These are phyloP conservation scores for Mylabris phalerata DNA, from an alignment of 1,140 invertebrate genomes.

Conservation along the genomic window DNA sequence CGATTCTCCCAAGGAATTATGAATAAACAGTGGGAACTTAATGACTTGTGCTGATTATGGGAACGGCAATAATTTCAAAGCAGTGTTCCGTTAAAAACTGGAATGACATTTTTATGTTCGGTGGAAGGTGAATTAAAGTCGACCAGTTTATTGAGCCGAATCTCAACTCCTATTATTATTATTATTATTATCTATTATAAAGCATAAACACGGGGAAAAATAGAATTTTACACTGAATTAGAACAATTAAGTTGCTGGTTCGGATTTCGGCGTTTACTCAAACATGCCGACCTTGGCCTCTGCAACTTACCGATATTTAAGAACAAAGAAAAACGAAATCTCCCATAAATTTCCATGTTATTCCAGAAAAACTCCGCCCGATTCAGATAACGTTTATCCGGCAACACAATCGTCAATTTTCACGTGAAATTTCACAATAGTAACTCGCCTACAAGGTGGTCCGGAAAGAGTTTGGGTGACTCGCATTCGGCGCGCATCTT, in stretches of 20 bases:
- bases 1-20: conserved; percentile 33
- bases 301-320: too few species aligned
- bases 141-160: conserved; percentile 12
- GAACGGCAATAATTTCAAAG: conserved; percentile 39
- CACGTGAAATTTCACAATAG: too few species aligned
- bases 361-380: too few species aligned
- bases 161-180: not conserved
- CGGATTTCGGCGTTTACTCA: too few species aligned
- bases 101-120: conserved; percentile 34
- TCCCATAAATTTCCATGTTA: too few species aligned
- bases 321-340: too few species aligned
- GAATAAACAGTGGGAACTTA: conserved; percentile 41
- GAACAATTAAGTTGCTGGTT: too few species aligned
- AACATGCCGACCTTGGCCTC: too few species aligned
- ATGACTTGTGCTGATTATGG: conserved; percentile 42
- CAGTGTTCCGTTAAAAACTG: conserved; percentile 39
- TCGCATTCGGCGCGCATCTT: conserved; percentile 16
- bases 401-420: too few species aligned
- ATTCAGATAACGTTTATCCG: too few species aligned
- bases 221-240: too few species aligned
- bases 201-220: not conserved
- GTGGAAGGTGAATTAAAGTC: conserved; percentile 22
- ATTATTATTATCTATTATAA: too few species aligned
- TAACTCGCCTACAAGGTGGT: conserved; percentile 13
- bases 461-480: conserved; percentile 11